Evolutionary conservation across 2,888 invertebrate genomes (phyloP).

Genomic region (Thyatira batis): DNA sequence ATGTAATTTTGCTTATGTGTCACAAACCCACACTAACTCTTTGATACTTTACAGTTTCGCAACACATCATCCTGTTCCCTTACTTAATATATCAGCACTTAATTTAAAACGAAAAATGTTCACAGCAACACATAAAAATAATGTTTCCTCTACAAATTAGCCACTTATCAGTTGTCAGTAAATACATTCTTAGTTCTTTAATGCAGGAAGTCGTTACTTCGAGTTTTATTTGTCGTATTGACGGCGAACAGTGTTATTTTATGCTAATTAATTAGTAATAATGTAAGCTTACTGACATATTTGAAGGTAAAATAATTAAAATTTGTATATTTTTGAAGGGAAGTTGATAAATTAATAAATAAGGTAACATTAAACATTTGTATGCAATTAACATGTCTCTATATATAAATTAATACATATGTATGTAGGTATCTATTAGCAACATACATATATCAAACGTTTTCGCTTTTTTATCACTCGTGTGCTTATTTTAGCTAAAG

Average conservation of each 20-base stretch:
- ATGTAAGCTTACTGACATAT: background rate
- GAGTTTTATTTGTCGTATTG: background rate
- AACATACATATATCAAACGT: no score
- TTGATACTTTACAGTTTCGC: no score
- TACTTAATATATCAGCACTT: background rate
- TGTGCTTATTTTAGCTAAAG: no score
- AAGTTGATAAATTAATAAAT: no score
- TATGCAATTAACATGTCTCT: no score
- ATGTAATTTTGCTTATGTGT: no score
- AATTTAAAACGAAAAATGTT: background rate
- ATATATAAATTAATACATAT: no score
- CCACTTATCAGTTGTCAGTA: background rate
- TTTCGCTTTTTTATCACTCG: no score
- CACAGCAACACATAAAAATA: background rate
- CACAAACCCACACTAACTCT: no score
- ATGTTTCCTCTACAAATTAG: background rate
- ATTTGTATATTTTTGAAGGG: no score
- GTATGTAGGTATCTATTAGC: no score
- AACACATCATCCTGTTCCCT: background rate
- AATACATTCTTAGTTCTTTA: background rate
- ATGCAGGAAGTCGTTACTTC: background rate
- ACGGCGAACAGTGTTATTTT: background rate
- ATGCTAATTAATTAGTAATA: background rate
- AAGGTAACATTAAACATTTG: no score
- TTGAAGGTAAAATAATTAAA: background rate